A percentile compares a stretch with the other conserved stretches of the same genome.
These are phyloP conservation scores for Acinonyx jubatus DNA, from an alignment of 2,113 vertebrate species.

Conservation along the genomic window DNA sequence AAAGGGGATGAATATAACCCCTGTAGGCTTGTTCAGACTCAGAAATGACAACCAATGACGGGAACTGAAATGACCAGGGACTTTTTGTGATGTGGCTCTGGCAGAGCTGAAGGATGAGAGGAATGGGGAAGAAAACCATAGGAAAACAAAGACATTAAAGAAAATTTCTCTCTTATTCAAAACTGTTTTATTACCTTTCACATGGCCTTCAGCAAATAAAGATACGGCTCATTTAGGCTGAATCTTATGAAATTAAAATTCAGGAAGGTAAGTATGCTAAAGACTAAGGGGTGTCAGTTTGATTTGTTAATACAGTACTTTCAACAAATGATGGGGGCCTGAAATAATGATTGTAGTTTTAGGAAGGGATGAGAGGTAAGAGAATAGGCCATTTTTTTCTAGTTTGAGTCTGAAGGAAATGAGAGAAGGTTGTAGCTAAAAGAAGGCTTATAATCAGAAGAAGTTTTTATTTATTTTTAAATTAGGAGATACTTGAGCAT, in stretches of 20 bases:
- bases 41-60: not conserved
- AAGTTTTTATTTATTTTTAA: constrained; percentile 35
- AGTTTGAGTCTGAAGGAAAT: constrained; percentile 16
- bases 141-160: not conserved
- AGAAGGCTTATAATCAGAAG: not conserved
- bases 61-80: not conserved
- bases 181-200: not conserved
- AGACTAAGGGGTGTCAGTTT: not conserved
- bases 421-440: not conserved
- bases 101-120: constrained; percentile 2
- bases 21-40: not conserved
- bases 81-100: not conserved
- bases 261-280: not conserved
- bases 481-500: not conserved
- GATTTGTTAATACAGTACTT: not conserved
- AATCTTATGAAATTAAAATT: constrained; percentile 50
- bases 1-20: not conserved
- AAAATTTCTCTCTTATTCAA: not conserved
- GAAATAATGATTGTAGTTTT: not conserved
- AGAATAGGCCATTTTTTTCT: not conserved
- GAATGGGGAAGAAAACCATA: constrained; percentile 4
- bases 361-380: not conserved
- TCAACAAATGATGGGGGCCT: not conserved
- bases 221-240: constrained; percentile 17
- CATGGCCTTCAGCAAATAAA: not conserved